Base-by-base conservation (phyloP, 2,113 vertebrate species). In the human region DNA sequence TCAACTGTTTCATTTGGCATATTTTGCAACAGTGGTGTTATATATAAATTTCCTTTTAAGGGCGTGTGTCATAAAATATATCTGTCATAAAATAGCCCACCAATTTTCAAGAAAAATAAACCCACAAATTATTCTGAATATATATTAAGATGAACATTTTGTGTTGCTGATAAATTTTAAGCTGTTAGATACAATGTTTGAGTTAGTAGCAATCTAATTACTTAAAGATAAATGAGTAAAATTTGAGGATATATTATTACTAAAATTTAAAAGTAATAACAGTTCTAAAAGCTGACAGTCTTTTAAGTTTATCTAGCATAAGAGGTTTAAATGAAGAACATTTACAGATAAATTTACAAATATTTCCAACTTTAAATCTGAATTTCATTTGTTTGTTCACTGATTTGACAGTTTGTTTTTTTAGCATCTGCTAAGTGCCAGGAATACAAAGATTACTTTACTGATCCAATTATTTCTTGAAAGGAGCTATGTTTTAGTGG, bases 41-140 rank as follows among this genome's bases (percentile, higher is more conserved):
- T 87, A 64, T 40, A 81, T 95, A 95, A 98, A 94, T 98, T 93
- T 97, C 87, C 94, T 95, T 96, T 83, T 78, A 88, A 92, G 90
- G 76, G 27, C 85, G 16, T 35, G 86, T 89, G 57, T 96, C 83
- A 64, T 93, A 93, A 97, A 93, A 75, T 59, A 59, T 59, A 32
- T 35, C 82, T 89, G 55, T 96, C 83, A 68, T 93, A 93, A 97
- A 93, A 73, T 79, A 87, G 17, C 32, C 80, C n/a, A 61, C 55
- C 55, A 52, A 5, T 94, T 94, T 79, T 92, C 70, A 89, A 38
- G 48, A 30, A 38, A 61, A 94, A 93, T 81, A 87, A 85, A 72
- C 76, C n/a, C 35, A 22, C 14, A 88, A 75, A 9, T 79, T 93
- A 86, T 70, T 96, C 50, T 96, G 68, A 89, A 72, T 66, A 43